Evolutionary conservation across 1,140 invertebrate genomes (phyloP), one percentile per base, ranked within the genome.

Genomic region (Drosophila pallidifrons): DNA sequence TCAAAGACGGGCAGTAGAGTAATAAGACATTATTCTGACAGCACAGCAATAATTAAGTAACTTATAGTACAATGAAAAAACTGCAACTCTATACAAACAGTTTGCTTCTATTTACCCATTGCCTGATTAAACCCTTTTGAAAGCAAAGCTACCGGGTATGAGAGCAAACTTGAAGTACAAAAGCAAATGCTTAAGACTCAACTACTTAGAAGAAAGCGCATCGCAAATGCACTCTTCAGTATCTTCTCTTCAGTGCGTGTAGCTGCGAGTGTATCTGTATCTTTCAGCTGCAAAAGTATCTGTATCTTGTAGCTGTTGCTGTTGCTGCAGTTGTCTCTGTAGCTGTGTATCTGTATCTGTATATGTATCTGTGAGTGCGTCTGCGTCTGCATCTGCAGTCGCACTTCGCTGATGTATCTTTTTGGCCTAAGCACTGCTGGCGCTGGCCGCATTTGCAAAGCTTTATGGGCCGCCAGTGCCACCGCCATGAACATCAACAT

Each of bases 391-490:
- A 47, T 59, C 30, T 52, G 13, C n/a, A 11, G 5, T 13, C n/a
- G 49, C 35, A 63, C 1, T 15, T 2, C 35, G 51, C 13, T 32
- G 49, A 3, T 49, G 43, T 61, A 16, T 28, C 43, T 46, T 46
- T 52, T 16, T 66, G 55, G 63, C 65, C 64, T 57, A 67, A 67
- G 64, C 64, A 67, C 64, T 74, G 63, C 64, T 74, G 64, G 57
- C 57, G 72, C 47, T 75, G 72, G 46, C 64, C 63, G 68, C 74
- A 73, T 72, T 77, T 70, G 79, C 55, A 43, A 63, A 75, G 82
- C 79, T 87, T 82, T 87, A 87, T 82, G 79, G 77, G 69, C 69
- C 67, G 71, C 69, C 63, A 38, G 25, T 55, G 63, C 20, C 25
- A 30, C 51, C 35, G 16, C 30, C 28, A 30, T 25, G 20, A 25